Conservation (phyloP, 2,113 vertebrate genomes). For the Nycticebus coucang region DNA sequence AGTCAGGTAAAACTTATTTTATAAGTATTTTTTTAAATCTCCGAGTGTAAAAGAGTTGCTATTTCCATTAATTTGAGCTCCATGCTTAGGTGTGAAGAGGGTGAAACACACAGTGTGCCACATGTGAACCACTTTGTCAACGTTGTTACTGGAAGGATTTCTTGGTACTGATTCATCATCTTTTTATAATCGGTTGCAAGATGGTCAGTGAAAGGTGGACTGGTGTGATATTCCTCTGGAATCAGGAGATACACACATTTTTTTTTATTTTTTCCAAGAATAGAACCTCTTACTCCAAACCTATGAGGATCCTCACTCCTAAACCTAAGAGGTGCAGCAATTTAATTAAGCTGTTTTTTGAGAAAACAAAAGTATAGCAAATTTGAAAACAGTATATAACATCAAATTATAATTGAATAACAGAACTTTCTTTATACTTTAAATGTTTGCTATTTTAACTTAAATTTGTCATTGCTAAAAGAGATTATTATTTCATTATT, state of each 20-base stretch:
- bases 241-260: neutral
- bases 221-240: neutral
- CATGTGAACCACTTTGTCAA: neutral
- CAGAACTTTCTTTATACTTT: neutral
- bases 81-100: neutral
- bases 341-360: neutral
- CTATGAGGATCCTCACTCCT: no score
- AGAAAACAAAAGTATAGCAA: neutral
- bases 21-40: neutral
- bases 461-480: neutral
- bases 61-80: neutral
- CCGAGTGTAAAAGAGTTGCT: neutral
- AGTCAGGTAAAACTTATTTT: conserved; percentile 24
- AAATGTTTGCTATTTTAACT: neutral
- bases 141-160: neutral
- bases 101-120: neutral
- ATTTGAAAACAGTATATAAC: neutral
- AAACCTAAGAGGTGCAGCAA: neutral
- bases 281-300: neutral
- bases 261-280: neutral
- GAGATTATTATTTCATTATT: neutral
- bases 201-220: neutral
- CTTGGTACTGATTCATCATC: neutral
- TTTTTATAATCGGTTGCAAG: neutral
- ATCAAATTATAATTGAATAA: neutral